These are phyloP conservation scores for Parapristionchus giblindavisi DNA, from an alignment of 2,888 invertebrate species.

Conservation along the genomic window DNA sequence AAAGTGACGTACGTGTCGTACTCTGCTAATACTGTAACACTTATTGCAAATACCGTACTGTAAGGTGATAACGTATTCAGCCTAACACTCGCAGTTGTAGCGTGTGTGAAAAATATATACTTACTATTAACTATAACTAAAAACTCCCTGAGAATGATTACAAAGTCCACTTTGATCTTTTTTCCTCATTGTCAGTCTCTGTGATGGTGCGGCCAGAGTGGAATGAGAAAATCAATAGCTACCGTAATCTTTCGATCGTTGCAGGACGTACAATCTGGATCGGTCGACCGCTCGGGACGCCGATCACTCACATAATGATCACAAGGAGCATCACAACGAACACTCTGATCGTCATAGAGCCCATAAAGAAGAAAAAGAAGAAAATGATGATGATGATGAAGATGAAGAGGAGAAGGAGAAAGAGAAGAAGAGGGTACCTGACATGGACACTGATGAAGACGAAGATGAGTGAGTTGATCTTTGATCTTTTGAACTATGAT, in stretches of 20 bases:
- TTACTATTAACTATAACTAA: too few relatives aligned
- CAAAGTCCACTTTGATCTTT: too few relatives aligned
- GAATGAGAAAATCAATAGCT: neutral
- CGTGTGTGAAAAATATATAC: too few relatives aligned
- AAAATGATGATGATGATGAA: neutral
- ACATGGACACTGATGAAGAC: neutral
- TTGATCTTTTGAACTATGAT: neutral
- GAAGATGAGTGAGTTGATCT: slow-evolving; percentile 24
- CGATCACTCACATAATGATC: slow-evolving; percentile 7
- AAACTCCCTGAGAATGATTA: too few relatives aligned
- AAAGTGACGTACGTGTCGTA: too few relatives aligned
- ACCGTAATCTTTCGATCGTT: slow-evolving; percentile 3
- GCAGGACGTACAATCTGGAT: slow-evolving; percentile 15
- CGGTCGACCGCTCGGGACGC: slow-evolving; percentile 13
- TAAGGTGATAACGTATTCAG: too few relatives aligned
- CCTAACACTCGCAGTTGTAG: too few relatives aligned
- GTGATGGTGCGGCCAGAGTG: slow-evolving; percentile 27
- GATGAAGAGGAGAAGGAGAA: slow-evolving; percentile 12
- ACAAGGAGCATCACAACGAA: neutral
- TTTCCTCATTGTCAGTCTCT: too few relatives aligned
- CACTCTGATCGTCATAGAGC: neutral
- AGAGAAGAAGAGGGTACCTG: slow-evolving; percentile 20
- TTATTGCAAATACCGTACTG: too few relatives aligned
- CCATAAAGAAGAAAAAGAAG: neutral
- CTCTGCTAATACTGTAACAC: too few relatives aligned